These are phyloP conservation scores for Xenopus borealis DNA, from an alignment of 2,113 vertebrate genomes.

Conservation along the genomic window DNA sequence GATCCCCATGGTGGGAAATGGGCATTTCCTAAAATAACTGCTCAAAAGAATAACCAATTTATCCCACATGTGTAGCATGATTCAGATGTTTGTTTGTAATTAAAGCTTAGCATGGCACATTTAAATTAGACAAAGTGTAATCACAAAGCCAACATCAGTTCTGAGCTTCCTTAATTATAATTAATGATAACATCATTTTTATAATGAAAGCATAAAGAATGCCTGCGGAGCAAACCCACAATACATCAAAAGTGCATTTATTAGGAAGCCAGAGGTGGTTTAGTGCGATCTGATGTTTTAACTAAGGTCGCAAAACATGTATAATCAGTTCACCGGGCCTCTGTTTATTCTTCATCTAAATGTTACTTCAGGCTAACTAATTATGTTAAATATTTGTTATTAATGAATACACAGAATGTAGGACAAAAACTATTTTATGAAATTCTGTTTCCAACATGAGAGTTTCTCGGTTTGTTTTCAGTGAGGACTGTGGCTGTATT, in stretches of 20 bases:
- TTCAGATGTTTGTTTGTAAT: neutral
- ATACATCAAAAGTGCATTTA: conserved; percentile 25
- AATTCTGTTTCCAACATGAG: neutral
- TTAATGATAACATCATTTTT: conserved; percentile 25
- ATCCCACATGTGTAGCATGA: neutral
- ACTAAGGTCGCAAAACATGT: conserved; percentile 2
- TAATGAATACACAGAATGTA: conserved; percentile 33
- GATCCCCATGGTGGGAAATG: too few relatives aligned
- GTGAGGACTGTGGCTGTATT: neutral
- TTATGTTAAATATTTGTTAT: conserved; percentile 40
- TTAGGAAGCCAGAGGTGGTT: conserved; percentile 25
- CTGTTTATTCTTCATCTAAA: conserved; percentile 30
- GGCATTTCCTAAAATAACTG: too few relatives aligned
- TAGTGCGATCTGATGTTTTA: conserved; percentile 20
- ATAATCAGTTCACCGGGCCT: conserved; percentile 19
- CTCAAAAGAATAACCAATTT: neutral
- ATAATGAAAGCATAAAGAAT: conserved; percentile 23
- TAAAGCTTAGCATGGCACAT: neutral
- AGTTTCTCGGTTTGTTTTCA: neutral
- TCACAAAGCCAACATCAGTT: conserved; percentile 24
- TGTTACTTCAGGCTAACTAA: conserved; percentile 41
- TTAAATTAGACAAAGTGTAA: neutral
- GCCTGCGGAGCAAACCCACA: conserved; percentile 23
- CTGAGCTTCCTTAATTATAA: conserved; percentile 34
- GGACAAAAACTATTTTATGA: neutral